Evolutionary conservation across 23 tunicate genomes (phyloP).

Genomic region (Botrylloides violaceus): DNA sequence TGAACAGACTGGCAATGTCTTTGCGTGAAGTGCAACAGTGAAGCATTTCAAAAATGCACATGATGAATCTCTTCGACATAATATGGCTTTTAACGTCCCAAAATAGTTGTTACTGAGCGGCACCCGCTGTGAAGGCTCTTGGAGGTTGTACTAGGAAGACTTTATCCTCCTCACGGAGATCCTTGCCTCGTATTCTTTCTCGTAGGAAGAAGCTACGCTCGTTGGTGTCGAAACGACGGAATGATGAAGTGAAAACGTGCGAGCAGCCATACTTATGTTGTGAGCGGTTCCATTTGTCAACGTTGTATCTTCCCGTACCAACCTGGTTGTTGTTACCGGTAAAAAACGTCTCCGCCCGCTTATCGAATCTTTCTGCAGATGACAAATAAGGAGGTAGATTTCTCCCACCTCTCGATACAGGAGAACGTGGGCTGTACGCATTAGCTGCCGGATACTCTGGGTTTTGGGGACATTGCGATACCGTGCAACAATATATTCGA

Average conservation of each 20-base stretch:
- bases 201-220: constrained; percentile 37
- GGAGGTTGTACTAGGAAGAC: constrained; percentile 41
- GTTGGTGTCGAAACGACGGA: constrained; percentile 38
- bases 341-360: constrained; percentile 45
- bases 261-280: constrained; percentile 65
- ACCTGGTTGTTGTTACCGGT: constrained; percentile 73
- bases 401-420: constrained; percentile 4
- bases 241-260: constrained; percentile 47
- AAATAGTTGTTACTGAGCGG: neutral
- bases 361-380: constrained; percentile 57
- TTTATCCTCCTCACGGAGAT: constrained; percentile 28
- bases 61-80: neutral
- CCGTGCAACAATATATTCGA: constrained; percentile 44
- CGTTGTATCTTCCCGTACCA: constrained; percentile 77
- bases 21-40: neutral
- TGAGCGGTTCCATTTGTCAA: constrained; percentile 40
- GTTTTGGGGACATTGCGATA: constrained; percentile 55
- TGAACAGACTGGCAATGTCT: neutral
- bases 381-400: constrained; percentile 60
- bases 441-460: constrained; percentile 54
- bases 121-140: neutral
- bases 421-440: constrained; percentile 28
- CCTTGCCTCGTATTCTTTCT: constrained; percentile 46
- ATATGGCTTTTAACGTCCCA: too few species aligned
- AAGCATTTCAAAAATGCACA: neutral